Conservation (phyloP, 2,113 vertebrate genomes). For the Gasterosteus aculeatus region DNA sequence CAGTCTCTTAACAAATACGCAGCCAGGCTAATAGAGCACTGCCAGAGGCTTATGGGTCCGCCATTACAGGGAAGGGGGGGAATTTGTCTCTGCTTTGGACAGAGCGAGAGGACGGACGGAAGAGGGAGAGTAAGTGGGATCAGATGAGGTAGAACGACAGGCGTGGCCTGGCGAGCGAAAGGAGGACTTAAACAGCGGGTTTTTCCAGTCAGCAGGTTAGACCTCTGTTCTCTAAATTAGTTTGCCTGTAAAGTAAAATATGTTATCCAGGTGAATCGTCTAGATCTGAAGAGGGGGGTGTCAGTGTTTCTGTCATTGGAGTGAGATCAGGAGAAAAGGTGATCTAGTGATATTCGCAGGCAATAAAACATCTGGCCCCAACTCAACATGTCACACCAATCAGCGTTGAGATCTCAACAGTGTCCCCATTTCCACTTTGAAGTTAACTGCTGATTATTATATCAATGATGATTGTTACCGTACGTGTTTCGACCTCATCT, state of each 20-base stretch:
- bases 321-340: too few species aligned
- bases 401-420: too few species aligned
- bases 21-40: slow-evolving; percentile 70
- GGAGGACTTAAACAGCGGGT: slow-evolving; percentile 32
- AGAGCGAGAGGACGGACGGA: slow-evolving; percentile 9
- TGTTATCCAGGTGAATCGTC: too few species aligned
- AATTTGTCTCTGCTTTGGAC: slow-evolving; percentile 67
- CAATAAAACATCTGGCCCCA: too few species aligned
- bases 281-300: too few species aligned
- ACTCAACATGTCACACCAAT: too few species aligned
- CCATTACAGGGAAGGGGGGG: slow-evolving; percentile 45
- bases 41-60: slow-evolving; percentile 67
- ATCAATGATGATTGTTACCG: too few species aligned
- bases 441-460: too few species aligned
- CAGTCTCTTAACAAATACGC: slow-evolving; percentile 77
- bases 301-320: too few species aligned
- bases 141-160: slow-evolving; percentile 26
- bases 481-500: too few species aligned
- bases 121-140: not conserved
- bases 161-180: slow-evolving; percentile 32
- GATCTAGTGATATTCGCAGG: too few species aligned
- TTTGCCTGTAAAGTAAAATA: slow-evolving; percentile 6
- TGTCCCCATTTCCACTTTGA: too few species aligned
- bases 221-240: slow-evolving; percentile 45
- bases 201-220: slow-evolving; percentile 67